A percentile compares a stretch with the other conserved stretches of the same genome.
Evolutionary conservation across 1,140 invertebrate genomes (phyloP).

Genomic region (Drosophila parvula): DNA sequence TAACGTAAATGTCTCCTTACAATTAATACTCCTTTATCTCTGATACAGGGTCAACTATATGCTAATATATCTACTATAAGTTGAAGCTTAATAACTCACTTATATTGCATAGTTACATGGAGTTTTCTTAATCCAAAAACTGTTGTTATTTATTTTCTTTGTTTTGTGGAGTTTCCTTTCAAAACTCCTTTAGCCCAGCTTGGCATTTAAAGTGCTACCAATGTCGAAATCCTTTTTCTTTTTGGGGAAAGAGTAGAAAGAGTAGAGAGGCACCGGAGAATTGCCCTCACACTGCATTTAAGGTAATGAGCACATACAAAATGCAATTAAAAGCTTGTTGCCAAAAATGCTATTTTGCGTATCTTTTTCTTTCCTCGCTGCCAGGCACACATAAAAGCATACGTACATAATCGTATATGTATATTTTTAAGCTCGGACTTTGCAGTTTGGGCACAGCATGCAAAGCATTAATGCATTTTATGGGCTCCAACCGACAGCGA

Average conservation of each 20-base stretch:
- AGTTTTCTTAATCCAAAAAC: not conserved
- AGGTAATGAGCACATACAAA: slow-evolving; percentile 81
- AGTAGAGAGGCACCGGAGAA: not conserved
- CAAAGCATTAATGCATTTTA: slow-evolving; percentile 69
- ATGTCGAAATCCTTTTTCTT: not conserved
- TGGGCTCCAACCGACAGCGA: slow-evolving; percentile 50
- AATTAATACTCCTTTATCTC: no score
- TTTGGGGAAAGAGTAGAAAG: slow-evolving; percentile 1
- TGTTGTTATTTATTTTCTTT: not conserved
- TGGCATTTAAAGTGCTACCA: slow-evolving; percentile 53
- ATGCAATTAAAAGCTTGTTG: slow-evolving; percentile 80
- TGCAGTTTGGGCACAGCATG: slow-evolving; percentile 52
- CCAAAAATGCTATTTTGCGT: slow-evolving; percentile 76
- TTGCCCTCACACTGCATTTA: slow-evolving; percentile 54
- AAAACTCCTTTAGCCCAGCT: slow-evolving; percentile 49
- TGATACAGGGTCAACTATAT: no score
- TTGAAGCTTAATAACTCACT: no score
- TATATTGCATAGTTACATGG: no score
- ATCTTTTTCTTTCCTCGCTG: slow-evolving; percentile 39
- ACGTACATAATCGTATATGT: slow-evolving; percentile 31
- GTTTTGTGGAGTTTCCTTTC: not conserved
- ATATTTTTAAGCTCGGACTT: slow-evolving; percentile 43
- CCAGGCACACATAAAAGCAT: slow-evolving; percentile 16
- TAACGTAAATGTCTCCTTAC: no score
- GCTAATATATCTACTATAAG: no score